Conservation (phyloP, 2,888 invertebrate species). For the Diarsia rubi region DNA sequence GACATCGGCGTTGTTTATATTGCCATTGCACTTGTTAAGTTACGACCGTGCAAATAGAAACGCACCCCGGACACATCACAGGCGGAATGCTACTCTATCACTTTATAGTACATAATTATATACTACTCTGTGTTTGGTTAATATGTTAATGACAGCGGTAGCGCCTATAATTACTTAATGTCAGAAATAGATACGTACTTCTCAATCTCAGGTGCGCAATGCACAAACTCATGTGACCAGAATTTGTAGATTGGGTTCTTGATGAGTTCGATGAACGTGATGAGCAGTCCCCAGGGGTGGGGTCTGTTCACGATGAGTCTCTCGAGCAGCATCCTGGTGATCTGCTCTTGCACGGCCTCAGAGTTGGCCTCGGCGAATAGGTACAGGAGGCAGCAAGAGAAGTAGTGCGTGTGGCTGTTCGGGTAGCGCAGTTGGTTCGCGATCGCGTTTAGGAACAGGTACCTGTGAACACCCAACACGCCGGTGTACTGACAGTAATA, state of each 20-base stretch:
- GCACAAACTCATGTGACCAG: constrained; percentile 99
- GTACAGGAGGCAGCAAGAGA: constrained; percentile 99
- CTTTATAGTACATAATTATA: constrained; percentile 34
- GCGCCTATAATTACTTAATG: constrained; percentile 30
- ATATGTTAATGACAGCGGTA: constrained; percentile 42
- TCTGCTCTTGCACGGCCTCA: constrained; percentile 99
- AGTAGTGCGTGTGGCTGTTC: constrained; percentile 99
- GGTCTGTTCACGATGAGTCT: constrained; percentile 99
- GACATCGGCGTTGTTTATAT: constrained; percentile 9
- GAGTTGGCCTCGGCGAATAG: constrained; percentile 99
- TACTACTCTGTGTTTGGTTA: constrained; percentile 44
- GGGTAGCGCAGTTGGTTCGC: constrained; percentile 99
- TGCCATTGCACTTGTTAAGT: background rate
- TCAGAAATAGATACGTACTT: constrained; percentile 93
- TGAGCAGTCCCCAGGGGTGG: constrained; percentile 99
- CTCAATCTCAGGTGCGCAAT: constrained; percentile 99
- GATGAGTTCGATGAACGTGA: constrained; percentile 99
- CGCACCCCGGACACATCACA: constrained; percentile 42
- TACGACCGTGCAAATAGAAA: constrained; percentile 1
- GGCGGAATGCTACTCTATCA: constrained; percentile 54
- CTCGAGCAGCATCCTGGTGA: constrained; percentile 98
- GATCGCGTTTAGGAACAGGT: constrained; percentile 99
- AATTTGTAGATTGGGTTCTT: constrained; percentile 99
- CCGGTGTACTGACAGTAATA: constrained; percentile 4
- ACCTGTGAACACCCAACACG: constrained; percentile 88